Base-by-base conservation (phyloP, 2,113 vertebrate species). In the Zeus faber region DNA sequence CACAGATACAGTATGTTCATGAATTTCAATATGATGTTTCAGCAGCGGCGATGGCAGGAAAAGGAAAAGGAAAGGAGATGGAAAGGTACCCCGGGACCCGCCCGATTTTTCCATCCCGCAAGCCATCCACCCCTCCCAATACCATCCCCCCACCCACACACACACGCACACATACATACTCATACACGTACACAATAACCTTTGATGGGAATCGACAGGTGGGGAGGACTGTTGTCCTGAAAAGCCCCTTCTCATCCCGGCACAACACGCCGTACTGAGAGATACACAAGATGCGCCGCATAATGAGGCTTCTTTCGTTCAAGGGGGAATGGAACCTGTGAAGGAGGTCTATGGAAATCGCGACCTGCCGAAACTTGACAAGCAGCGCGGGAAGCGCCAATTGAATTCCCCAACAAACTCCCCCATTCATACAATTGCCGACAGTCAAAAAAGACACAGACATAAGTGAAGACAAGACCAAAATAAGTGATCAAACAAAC, bases 11-110 rank as follows among this genome's bases (percentile, higher is more conserved):
- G 21, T 45, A 49, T 71, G 56, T 72, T 67, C 43, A 57, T 73
- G 66, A 65, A 74, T 79, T 70, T 79, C 22, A 62, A 69, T 66
- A 53, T 22, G 46, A 66, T 54, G 45, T 70, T 73, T 60, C 50
- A 48, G 59, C 29, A 44, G 33, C 29, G 49, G 52, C 64, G 21
- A 67, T 62, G 61, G 16, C 53, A 62, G 61, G 49, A 54, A 10
- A 26, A 62, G 63, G 49, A 54, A 70, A 80, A 64, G 5, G 41
- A 43, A 66, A 23, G 20, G n/a, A 18, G 39, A 41, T 16, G 17
- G 17, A 41, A 16, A 41, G 6, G 17, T 41, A 17, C 39, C n/a
- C 46, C 14, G 5, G 11, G 13, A 48, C 22, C 21, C 13, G 7
- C 21, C 21, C 10, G 6, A 24, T 41, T n/a, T n/a, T n/a, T 41